Evolutionary conservation across 2,888 invertebrate species (phyloP).

Genomic region (Auanema sp.): DNA sequence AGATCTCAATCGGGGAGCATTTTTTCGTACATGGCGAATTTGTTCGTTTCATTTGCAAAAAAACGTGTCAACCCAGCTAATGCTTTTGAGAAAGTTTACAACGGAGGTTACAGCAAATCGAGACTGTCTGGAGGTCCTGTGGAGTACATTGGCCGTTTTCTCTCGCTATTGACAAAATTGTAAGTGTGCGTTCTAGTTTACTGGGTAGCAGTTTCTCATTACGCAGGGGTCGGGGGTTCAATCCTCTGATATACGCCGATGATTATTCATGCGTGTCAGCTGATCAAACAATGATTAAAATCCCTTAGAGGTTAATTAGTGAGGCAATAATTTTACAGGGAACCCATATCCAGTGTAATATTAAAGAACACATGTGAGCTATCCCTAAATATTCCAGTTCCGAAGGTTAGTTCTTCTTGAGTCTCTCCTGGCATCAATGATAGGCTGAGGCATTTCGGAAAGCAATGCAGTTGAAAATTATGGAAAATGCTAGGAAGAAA

Average conservation of each 20-base stretch:
- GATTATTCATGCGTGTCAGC: slow-evolving; percentile 34
- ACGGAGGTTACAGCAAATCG: slow-evolving; percentile 18
- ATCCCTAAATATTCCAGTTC: no score
- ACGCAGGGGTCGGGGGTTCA: slow-evolving; percentile 8
- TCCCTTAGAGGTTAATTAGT: slow-evolving; percentile 15
- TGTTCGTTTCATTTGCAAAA: no score
- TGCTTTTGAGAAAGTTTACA: slow-evolving; percentile 19
- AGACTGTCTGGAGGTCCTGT: slow-evolving; percentile 27
- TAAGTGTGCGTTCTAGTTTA: slow-evolving; percentile 11
- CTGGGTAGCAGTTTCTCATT: neutral
- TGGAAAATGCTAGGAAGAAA: no score
- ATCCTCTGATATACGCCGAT: slow-evolving; percentile 12
- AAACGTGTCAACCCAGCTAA: no score
- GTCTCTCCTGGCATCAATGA: no score
- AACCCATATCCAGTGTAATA: no score
- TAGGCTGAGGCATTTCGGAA: no score
- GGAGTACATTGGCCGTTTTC: slow-evolving; percentile 31
- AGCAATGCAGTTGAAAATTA: no score
- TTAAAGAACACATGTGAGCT: no score
- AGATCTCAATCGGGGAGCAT: no score
- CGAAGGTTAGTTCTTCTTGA: no score
- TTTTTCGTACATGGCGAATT: no score
- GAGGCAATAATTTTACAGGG: slow-evolving; percentile 14
- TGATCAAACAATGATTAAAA: slow-evolving; percentile 27
- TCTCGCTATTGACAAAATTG: slow-evolving; percentile 23